Evolutionary conservation across 2,888 invertebrate species (phyloP).

Genomic region (Philaethria dido): DNA sequence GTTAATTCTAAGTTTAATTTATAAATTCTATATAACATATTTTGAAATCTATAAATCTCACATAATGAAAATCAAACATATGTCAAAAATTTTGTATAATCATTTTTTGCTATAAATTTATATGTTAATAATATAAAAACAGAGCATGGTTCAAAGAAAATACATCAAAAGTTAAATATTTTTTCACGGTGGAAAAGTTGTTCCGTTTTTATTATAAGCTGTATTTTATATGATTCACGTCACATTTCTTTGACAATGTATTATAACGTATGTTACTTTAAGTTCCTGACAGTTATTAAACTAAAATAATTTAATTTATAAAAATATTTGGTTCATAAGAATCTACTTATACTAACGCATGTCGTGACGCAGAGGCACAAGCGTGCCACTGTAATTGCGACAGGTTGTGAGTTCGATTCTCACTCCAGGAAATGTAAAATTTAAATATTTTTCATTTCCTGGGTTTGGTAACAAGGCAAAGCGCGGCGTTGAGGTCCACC

Average conservation of each 20-base stretch:
- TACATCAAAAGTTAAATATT: constrained; percentile 8
- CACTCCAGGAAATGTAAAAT: too few species aligned
- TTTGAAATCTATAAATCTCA: background rate
- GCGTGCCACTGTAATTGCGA: too few species aligned
- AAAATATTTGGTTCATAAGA: too few species aligned
- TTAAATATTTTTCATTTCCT: too few species aligned
- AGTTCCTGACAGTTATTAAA: background rate
- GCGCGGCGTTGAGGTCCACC: too few species aligned
- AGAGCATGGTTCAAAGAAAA: background rate
- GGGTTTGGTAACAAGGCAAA: too few species aligned
- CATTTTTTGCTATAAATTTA: background rate
- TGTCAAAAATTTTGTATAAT: background rate
- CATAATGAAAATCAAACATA: background rate
- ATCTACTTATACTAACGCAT: too few species aligned
- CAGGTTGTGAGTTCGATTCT: too few species aligned
- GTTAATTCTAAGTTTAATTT: too few species aligned
- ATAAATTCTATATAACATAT: too few species aligned
- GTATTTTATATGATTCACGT: background rate
- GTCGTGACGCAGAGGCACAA: too few species aligned
- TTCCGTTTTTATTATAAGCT: constrained; percentile 5
- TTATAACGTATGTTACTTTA: background rate
- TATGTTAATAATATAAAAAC: background rate
- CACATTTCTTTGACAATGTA: background rate
- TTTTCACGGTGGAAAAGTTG: background rate
- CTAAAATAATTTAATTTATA: too few species aligned